Percentiles rank a stretch among this genome's conserved stretches.
These are phyloP conservation scores for Chelmon rostratus DNA, from an alignment of 2,797 vertebrate genomes.

Conservation along the genomic window DNA sequence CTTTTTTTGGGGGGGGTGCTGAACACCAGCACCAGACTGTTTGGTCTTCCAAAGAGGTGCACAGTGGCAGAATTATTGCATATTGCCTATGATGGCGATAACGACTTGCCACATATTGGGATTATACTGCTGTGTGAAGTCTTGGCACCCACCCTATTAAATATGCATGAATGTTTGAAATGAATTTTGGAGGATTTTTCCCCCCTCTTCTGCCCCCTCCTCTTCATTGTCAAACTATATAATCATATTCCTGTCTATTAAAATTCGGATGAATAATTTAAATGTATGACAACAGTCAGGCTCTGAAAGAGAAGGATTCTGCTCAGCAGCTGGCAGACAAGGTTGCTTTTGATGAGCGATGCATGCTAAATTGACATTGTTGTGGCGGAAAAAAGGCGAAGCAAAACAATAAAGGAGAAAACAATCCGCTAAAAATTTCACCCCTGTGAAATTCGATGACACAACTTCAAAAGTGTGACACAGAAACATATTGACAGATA, in stretches of 20 bases:
- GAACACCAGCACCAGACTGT: constrained; percentile 54
- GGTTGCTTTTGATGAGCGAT: constrained; percentile 74
- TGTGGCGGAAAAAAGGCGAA: constrained; percentile 39
- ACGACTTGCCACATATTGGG: constrained; percentile 72
- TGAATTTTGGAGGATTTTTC: constrained; percentile 75
- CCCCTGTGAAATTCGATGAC: constrained; percentile 59
- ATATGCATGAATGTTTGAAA: constrained; percentile 85
- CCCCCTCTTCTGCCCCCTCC: neutral
- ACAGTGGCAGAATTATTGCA: constrained; percentile 68
- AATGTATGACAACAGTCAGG: constrained; percentile 72
- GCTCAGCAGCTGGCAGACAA: constrained; percentile 74
- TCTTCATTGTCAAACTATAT: constrained; percentile 81
- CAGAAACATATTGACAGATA: constrained; percentile 66
- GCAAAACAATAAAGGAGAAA: constrained; percentile 67
- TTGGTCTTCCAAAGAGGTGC: constrained; percentile 68
- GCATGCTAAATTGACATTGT: constrained; percentile 75
- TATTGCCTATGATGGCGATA: constrained; percentile 75
- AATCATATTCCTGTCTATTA: constrained; percentile 83
- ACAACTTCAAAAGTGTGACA: constrained; percentile 73
- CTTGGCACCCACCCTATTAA: constrained; percentile 77
- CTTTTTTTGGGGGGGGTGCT: constrained; percentile 53
- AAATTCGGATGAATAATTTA: constrained; percentile 84
- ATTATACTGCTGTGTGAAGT: constrained; percentile 80
- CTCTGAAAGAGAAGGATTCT: constrained; percentile 62
- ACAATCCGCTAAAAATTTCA: constrained; percentile 45